phyloP scores from a whole-genome alignment of 2,888 invertebrate genomes.

The Diarsia dahlii region DNA sequence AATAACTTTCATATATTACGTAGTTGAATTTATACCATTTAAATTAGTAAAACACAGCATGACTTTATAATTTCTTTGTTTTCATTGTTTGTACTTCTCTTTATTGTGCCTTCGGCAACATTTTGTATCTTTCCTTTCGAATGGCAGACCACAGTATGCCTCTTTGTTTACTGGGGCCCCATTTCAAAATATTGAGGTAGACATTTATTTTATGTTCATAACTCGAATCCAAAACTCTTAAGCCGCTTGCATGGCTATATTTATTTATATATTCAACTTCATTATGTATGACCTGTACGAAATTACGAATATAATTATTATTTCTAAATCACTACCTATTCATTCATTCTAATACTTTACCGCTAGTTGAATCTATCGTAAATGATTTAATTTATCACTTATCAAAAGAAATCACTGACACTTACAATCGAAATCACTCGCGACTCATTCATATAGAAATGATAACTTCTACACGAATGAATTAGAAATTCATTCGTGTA shows the following conservation, averaged over 20 bases:
- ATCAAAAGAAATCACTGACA: conserved; percentile 16
- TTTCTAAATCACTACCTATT: not conserved
- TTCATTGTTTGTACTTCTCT: conserved; percentile 54
- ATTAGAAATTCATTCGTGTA: conserved; percentile 57
- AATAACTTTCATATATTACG: conserved; percentile 68
- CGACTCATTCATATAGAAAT: conserved; percentile 29
- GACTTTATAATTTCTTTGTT: conserved; percentile 68
- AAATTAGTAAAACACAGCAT: conserved; percentile 63
- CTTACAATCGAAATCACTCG: conserved; percentile 18
- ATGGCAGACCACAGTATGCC: conserved; percentile 17
- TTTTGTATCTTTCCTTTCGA: conserved; percentile 42
- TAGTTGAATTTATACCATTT: conserved; percentile 59
- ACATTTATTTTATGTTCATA: conserved; percentile 8
- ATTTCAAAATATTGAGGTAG: conserved; percentile 13
- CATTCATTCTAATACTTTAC: not conserved
- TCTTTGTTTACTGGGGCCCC: conserved; percentile 12
- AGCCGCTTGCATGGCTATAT: not conserved
- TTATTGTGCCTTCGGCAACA: conserved; percentile 46
- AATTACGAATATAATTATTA: conserved; percentile 15
- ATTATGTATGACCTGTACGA: not conserved
- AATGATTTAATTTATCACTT: not conserved
- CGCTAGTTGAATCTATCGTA: not conserved
- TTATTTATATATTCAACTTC: conserved; percentile 17
- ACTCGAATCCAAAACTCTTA: not conserved
- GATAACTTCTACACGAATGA: conserved; percentile 34